Evolutionary conservation across 2,888 invertebrate species (phyloP).

Genomic region (Drosophila anomalipes): DNA sequence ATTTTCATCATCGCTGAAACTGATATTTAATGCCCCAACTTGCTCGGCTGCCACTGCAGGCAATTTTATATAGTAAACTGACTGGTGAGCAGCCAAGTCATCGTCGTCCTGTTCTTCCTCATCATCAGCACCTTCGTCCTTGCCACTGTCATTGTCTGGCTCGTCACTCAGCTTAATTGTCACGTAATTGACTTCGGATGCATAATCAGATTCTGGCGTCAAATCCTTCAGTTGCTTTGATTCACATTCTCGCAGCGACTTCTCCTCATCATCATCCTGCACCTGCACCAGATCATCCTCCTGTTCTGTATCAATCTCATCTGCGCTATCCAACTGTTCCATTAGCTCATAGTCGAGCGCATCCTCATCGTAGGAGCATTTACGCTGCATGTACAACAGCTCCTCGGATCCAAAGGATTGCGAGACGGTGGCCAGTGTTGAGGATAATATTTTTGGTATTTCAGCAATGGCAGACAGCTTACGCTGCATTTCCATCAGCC

Average conservation of each 20-base stretch:
- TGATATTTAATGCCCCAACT: conserved; percentile 18
- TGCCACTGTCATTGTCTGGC: conserved; percentile 41
- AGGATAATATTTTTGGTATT: conserved; percentile 84
- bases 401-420: conserved; percentile 81
- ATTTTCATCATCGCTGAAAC: conserved; percentile 32
- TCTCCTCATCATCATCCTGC: conserved; percentile 35
- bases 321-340: conserved; percentile 55
- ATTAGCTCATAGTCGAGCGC: conserved; percentile 78
- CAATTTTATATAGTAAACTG: conserved; percentile 64
- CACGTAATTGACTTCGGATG: conserved; percentile 81
- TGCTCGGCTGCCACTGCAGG: conserved; percentile 36
- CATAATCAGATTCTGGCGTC: conserved; percentile 84
- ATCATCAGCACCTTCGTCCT: conserved; percentile 26
- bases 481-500: conserved; percentile 84
- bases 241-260: conserved; percentile 30
- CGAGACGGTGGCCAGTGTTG: conserved; percentile 84
- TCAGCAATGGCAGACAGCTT: conserved; percentile 85
- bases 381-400: conserved; percentile 59
- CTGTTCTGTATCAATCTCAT: conserved; percentile 9
- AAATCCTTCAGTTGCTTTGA: conserved; percentile 71
- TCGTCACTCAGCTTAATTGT: conserved; percentile 61
- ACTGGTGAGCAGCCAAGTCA: conserved; percentile 23
- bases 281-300: conserved; percentile 48
- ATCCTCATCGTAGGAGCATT: conserved; percentile 81
- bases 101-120: conserved; percentile 38